Percentiles rank a stretch among this genome's conserved stretches.
Conservation (phyloP, 1,140 invertebrate genomes). For the Drosophila carrolli region DNA sequence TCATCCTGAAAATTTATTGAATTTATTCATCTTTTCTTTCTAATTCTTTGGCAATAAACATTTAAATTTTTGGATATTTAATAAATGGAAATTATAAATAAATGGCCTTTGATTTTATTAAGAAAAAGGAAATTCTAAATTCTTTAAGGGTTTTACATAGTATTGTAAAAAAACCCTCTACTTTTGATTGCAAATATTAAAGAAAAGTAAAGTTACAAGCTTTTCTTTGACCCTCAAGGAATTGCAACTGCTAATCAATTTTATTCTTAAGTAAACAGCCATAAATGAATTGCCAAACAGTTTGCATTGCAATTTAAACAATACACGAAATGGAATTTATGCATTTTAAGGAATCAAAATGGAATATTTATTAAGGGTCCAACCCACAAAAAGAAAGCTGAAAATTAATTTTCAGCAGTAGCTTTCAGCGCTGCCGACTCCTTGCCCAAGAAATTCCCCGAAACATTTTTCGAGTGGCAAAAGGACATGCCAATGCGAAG, state of each 20-base stretch:
- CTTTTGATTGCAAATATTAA: no score
- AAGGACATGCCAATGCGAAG: slow-evolving; percentile 24
- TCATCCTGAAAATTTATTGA: no score
- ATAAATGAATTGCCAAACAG: slow-evolving; percentile 10
- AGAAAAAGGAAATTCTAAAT: no score
- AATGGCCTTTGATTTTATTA: no score
- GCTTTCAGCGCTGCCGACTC: slow-evolving; percentile 1
- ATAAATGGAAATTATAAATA: no score
- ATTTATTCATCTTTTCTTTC: no score
- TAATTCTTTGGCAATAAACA: no score
- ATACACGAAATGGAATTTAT: slow-evolving; percentile 12
- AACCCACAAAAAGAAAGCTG: slow-evolving; percentile 12
- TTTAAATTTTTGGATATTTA: no score
- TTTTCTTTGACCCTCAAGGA: not conserved
- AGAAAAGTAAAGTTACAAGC: not conserved
- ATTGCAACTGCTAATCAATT: slow-evolving; percentile 14
- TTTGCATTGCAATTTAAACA: slow-evolving; percentile 24
- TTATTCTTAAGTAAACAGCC: slow-evolving; percentile 9
- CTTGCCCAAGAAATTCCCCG: not conserved
- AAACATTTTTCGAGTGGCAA: slow-evolving; percentile 40
- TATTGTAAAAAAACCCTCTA: no score
- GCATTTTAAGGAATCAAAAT: slow-evolving; percentile 25
- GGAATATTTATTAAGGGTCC: slow-evolving; percentile 35
- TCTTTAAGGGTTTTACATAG: no score
- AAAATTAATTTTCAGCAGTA: slow-evolving; percentile 37